These are phyloP conservation scores for Echeneis naucrates DNA, from an alignment of 2,797 vertebrate species.

Conservation along the genomic window DNA sequence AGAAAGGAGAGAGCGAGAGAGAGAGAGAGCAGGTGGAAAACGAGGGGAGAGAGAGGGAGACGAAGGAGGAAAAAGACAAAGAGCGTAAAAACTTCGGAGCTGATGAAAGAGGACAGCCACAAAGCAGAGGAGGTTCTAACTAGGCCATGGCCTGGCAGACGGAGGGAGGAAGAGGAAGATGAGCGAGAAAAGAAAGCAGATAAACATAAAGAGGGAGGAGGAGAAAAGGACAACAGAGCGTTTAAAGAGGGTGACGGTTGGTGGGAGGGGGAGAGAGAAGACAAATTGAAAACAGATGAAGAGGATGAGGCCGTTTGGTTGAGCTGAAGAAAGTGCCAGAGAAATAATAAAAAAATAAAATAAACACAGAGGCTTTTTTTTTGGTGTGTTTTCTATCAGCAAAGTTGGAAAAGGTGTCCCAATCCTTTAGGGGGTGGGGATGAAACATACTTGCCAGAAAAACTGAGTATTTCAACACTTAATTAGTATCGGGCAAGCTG, in stretches of 20 bases:
- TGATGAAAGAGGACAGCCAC: slow-evolving; percentile 63
- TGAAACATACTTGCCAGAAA: slow-evolving; percentile 46
- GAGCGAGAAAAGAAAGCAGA: slow-evolving; percentile 9
- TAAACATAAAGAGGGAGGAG: slow-evolving; percentile 29
- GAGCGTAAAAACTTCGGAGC: slow-evolving; percentile 52
- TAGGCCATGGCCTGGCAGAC: slow-evolving; percentile 73
- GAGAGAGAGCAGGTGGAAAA: slow-evolving; percentile 22
- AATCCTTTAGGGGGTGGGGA: slow-evolving; percentile 15
- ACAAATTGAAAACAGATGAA: slow-evolving; percentile 17
- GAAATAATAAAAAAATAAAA: slow-evolving; percentile 6
- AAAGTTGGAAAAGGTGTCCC: slow-evolving; percentile 54
- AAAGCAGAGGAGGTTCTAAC: slow-evolving; percentile 70
- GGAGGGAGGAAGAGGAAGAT: slow-evolving; percentile 26
- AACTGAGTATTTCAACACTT: slow-evolving; percentile 55
- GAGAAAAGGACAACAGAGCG: slow-evolving; percentile 8
- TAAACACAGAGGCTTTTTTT: slow-evolving; percentile 4
- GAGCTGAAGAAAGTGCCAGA: slow-evolving; percentile 17
- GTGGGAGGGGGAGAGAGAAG: not conserved
- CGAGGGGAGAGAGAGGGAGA: slow-evolving; percentile 6
- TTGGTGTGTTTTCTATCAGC: slow-evolving; percentile 37
- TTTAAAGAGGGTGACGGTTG: slow-evolving; percentile 25
- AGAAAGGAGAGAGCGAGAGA: slow-evolving; percentile 5
- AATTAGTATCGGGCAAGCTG: slow-evolving; percentile 69
- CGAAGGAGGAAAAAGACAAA: slow-evolving; percentile 34
- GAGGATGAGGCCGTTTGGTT: not conserved